Base-by-base conservation (phyloP, 2,113 vertebrate genomes). In the Gorsachius goisagi region DNA sequence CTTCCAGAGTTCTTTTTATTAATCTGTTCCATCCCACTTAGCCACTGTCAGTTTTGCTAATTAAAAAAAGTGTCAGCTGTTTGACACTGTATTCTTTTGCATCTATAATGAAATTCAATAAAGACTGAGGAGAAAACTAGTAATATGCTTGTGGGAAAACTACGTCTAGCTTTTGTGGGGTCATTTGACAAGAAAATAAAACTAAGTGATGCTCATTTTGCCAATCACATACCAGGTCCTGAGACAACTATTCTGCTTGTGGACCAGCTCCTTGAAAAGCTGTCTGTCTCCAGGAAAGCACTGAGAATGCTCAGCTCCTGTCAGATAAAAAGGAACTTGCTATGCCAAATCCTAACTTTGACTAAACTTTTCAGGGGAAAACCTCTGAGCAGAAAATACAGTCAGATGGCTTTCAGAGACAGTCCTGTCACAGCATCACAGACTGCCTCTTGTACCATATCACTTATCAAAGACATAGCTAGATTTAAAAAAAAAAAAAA, bases 151-250 rank as follows among this genome's bases (percentile, higher is more conserved):
- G 59, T 45, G 50, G 75, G 75, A 88, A 83, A 80, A 55, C 30
- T 59, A 32, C 4, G 5, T 72, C 18, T 89, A 76, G 56, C n/a
- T 90, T 95, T 88, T 39, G 78, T 22, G 67, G 41, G 32, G 59
- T 85, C 41, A 55, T 89, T 78, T 91, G 90, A 83, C 90, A 93
- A 76, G 88, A 96, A 91, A 91, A 79, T 89, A 85, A 89, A 76
- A 71, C 32, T 83, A 73, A 85, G 45, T 3, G 4, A 50, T 68
- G 49, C 23, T 83, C 77, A 82, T 94, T 73, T 85, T 79, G 81
- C 44, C 80, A 75, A 77, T 85, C 63, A 55, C 55, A 76, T 53
- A 60, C 56, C 58, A 82, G 60, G 33, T 56, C 58, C 69, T 85
- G 33, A 92, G 80, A 93, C 64, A 94, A 30, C 55, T 24, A 27